Percentiles rank a stretch among this genome's conserved stretches.
Conservation (phyloP, 2,797 vertebrate species). For the Petrocephalus sullivani region DNA sequence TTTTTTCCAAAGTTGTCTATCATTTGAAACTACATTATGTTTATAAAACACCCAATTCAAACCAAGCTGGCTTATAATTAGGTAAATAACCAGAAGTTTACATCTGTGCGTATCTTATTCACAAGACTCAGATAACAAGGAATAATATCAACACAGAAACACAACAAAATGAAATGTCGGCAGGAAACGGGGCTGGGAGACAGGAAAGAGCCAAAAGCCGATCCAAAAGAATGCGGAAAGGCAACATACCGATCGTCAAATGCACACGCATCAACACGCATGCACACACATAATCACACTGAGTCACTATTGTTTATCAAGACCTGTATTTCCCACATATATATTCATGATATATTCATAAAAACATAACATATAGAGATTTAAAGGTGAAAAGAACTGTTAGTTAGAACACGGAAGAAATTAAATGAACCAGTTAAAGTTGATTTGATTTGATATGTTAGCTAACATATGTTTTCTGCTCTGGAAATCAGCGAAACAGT, state of each 20-base stretch:
- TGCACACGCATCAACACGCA: neutral
- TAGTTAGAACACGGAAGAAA: neutral
- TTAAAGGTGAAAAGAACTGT: neutral
- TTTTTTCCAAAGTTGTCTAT: neutral
- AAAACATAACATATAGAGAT: neutral
- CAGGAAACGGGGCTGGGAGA: neutral
- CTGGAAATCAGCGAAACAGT: neutral
- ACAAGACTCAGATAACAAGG: neutral
- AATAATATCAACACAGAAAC: neutral
- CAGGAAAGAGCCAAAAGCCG: neutral
- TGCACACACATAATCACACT: neutral
- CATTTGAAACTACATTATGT: neutral
- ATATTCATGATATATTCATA: neutral
- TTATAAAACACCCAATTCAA: neutral
- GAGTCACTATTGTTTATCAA: neutral
- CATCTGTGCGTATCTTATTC: neutral
- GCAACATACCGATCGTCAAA: constrained; percentile 19
- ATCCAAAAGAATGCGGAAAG: constrained; percentile 35
- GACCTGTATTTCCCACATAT: neutral
- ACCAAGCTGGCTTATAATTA: neutral
- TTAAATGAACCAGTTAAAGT: neutral
- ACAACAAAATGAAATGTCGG: neutral
- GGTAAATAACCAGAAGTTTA: neutral
- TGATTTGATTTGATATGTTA: neutral
- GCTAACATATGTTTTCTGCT: neutral